Conservation (phyloP, 2,888 invertebrate species). For the Argyra leucocephala region DNA sequence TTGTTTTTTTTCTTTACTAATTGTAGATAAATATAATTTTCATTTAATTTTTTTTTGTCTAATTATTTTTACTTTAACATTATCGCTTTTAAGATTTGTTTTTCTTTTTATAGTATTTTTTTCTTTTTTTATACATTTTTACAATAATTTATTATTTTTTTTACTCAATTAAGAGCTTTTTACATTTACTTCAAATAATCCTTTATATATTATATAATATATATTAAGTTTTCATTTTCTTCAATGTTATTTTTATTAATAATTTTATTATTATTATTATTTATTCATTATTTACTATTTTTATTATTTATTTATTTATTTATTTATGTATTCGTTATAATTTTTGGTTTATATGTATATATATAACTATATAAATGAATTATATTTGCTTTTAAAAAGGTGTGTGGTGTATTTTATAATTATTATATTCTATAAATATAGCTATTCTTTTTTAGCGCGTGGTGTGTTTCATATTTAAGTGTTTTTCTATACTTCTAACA, state of each 20-base stretch:
- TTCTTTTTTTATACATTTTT: conserved; percentile 17
- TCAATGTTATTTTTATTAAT: conserved; percentile 18
- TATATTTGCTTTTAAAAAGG: conserved; percentile 15
- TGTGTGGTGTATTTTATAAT: not conserved
- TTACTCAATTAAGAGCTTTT: not conserved
- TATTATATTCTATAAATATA: not conserved
- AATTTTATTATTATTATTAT: conserved; percentile 17
- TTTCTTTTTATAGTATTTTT: conserved; percentile 18
- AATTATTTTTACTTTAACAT: conserved; percentile 9
- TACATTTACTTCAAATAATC: not conserved
- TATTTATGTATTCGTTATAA: conserved; percentile 16
- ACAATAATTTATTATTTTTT: conserved; percentile 4
- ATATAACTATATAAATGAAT: conserved; percentile 15
- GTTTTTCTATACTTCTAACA: no score
- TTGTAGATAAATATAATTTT: conserved; percentile 23
- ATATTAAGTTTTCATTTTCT: conserved; percentile 9
- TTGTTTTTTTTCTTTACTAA: conserved; percentile 22
- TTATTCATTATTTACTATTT: conserved; percentile 20
- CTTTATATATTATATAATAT: conserved; percentile 15
- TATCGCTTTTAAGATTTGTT: conserved; percentile 15
- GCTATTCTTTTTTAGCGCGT: not conserved
- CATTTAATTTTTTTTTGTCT: conserved; percentile 21
- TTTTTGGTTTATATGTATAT: conserved; percentile 3
- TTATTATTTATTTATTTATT: conserved; percentile 20
- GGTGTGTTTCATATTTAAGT: no score